phyloP scores from a whole-genome alignment of 2,888 invertebrate species.

The Itoplectis maculator region DNA sequence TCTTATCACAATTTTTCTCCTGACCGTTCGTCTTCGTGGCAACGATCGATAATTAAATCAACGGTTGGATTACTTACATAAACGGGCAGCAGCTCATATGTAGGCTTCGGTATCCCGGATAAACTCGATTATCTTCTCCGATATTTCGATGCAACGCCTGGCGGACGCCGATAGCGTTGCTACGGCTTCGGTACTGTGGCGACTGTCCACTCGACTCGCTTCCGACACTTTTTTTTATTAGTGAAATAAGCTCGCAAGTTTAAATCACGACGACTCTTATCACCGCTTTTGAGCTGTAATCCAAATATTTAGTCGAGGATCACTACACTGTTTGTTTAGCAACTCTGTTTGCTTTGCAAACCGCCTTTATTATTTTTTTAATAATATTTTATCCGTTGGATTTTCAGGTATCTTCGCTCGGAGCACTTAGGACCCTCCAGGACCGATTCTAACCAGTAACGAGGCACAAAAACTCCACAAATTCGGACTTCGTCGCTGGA shows the following conservation, averaged over 20 bases:
- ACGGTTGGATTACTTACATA: slow-evolving; percentile 77
- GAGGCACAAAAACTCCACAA: no score
- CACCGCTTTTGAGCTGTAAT: background rate
- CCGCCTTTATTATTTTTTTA: no score
- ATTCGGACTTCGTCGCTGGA: no score
- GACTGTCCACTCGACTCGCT: background rate
- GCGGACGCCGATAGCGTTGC: slow-evolving; percentile 22
- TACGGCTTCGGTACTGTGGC: slow-evolving; percentile 42
- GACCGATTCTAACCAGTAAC: no score
- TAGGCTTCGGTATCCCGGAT: slow-evolving; percentile 71
- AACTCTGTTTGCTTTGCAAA: no score
- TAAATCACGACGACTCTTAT: slow-evolving; percentile 2
- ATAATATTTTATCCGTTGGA: no score
- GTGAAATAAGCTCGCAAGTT: background rate
- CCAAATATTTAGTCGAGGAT: slow-evolving; percentile 7
- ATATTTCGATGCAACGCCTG: slow-evolving; percentile 53
- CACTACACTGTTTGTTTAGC: background rate
- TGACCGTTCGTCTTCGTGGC: background rate
- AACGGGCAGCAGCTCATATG: slow-evolving; percentile 82
- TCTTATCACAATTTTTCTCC: background rate
- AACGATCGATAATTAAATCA: slow-evolving; percentile 54
- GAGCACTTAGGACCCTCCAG: no score
- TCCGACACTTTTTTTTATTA: slow-evolving; percentile 7
- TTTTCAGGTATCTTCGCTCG: no score
- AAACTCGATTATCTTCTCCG: slow-evolving; percentile 57